These are phyloP conservation scores for Otolemur crassicaudatus DNA, from an alignment of 2,797 vertebrate genomes.

Conservation along the genomic window DNA sequence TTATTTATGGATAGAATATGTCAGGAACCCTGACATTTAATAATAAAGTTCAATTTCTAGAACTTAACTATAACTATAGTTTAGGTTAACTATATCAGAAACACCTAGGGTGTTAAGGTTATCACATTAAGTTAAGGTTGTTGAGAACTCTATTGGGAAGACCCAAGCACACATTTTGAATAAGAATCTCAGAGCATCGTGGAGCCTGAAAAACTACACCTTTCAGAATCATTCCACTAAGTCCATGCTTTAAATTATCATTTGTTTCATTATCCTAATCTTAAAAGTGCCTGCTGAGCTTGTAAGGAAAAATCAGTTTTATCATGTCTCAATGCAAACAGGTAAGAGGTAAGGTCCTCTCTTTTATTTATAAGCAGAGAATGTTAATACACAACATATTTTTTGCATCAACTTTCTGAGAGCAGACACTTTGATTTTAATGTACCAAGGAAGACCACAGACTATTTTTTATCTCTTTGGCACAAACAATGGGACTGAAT, in stretches of 20 bases:
- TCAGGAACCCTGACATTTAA: background rate
- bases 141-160: background rate
- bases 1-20: background rate
- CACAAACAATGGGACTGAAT: background rate
- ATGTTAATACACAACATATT: background rate
- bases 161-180: background rate
- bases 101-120: background rate
- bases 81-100: background rate
- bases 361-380: constrained; percentile 49
- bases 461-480: constrained; percentile 1
- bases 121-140: background rate
- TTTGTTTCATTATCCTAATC: background rate
- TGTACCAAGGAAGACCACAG: background rate
- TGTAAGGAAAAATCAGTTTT: constrained; percentile 59
- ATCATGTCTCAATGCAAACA: background rate
- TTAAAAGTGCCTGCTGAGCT: background rate
- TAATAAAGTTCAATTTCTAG: background rate
- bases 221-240: background rate
- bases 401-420: constrained; percentile 49
- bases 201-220: background rate
- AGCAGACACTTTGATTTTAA: constrained; percentile 8
- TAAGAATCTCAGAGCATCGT: background rate
- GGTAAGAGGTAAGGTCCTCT: background rate
- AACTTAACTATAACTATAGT: no score
- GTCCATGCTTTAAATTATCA: background rate